A percentile compares a stretch with the other conserved stretches of the same genome.
phyloP scores from a whole-genome alignment of 2,797 vertebrate genomes.

The Manis pentadactyla region DNA sequence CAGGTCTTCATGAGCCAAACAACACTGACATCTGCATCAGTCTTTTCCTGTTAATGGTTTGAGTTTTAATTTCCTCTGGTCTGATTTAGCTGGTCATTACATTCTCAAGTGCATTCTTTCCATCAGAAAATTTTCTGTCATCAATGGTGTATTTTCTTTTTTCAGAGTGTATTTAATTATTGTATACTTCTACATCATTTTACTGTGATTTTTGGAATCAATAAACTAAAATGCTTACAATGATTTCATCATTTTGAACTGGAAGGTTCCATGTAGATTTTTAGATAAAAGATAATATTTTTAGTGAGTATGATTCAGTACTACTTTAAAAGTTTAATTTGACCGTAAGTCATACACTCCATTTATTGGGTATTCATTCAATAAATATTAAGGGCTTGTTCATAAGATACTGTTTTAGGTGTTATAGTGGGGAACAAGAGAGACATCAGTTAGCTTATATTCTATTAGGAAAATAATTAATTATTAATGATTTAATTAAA shows the following conservation, averaged over 20 bases:
- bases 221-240: neutral
- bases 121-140: neutral
- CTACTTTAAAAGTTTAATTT: conserved; percentile 17
- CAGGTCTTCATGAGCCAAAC: neutral
- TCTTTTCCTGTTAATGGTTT: neutral
- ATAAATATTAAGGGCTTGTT: neutral
- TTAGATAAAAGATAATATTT: conserved; percentile 14
- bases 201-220: neutral
- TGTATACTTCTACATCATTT: neutral
- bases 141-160: neutral
- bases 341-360: neutral
- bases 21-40: neutral
- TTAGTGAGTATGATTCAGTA: neutral
- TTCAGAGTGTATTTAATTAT: neutral
- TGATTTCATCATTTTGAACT: neutral
- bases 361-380: conserved; percentile 6
- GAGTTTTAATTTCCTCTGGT: neutral
- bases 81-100: neutral
- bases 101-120: neutral
- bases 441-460: neutral
- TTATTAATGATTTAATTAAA: conserved; percentile 50
- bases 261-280: neutral
- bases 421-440: neutral
- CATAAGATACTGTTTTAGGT: neutral
- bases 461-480: neutral